These are phyloP conservation scores for Iselma pallidipennis DNA, from an alignment of 2,888 invertebrate species.

Conservation along the genomic window DNA sequence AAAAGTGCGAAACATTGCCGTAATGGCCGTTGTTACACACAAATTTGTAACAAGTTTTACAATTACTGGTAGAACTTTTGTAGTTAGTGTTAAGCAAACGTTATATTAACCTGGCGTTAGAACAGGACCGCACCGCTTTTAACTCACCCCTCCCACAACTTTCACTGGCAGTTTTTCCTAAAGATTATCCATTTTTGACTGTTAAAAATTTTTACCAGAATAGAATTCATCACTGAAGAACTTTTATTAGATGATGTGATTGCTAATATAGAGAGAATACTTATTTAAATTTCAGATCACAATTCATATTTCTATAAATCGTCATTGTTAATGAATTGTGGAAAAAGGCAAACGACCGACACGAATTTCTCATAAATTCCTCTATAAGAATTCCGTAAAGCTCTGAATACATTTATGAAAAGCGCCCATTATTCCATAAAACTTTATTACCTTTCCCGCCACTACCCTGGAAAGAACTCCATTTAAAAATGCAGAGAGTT, in stretches of 20 bases:
- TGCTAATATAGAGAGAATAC: neutral
- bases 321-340: neutral
- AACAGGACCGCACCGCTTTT: slow-evolving; percentile 37
- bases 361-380: slow-evolving; percentile 12
- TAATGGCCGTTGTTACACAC: slow-evolving; percentile 50
- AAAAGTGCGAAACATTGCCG: slow-evolving; percentile 51
- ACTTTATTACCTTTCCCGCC: slow-evolving; percentile 22
- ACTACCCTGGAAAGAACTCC: slow-evolving; percentile 19
- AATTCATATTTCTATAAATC: neutral
- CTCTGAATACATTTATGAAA: slow-evolving; percentile 20
- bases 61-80: slow-evolving; percentile 52
- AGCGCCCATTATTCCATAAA: slow-evolving; percentile 29
- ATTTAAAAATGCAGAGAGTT: slow-evolving; percentile 28
- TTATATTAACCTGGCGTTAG: slow-evolving; percentile 43
- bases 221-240: too few relatives aligned
- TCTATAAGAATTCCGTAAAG: slow-evolving; percentile 19
- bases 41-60: slow-evolving; percentile 53
- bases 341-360: neutral
- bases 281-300: neutral
- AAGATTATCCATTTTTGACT: neutral
- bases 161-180: neutral
- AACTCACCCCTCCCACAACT: slow-evolving; percentile 3
- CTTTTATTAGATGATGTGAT: neutral
- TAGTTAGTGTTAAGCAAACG: slow-evolving; percentile 50
- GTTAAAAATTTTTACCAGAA: too few relatives aligned